phyloP scores from a whole-genome alignment of 2,797 vertebrate species.

The Sebastes oblongus region DNA sequence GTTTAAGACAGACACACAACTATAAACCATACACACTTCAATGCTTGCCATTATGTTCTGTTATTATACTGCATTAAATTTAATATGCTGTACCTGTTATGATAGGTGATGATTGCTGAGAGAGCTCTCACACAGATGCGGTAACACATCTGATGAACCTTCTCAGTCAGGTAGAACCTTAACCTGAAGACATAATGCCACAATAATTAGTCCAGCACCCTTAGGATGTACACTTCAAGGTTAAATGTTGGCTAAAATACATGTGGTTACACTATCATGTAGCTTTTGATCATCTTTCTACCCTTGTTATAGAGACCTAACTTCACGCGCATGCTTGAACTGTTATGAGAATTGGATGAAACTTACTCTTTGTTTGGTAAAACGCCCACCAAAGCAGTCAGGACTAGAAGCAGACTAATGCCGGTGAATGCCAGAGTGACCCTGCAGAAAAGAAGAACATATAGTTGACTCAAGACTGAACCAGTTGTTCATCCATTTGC shows the following conservation, averaged over 20 bases:
- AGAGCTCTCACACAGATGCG: constrained; percentile 90
- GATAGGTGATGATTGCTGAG: constrained; percentile 93
- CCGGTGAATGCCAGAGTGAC: constrained; percentile 90
- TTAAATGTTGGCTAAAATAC: no score
- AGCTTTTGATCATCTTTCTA: not conserved
- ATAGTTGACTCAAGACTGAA: not conserved
- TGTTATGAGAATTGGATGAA: not conserved
- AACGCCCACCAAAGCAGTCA: constrained; percentile 87
- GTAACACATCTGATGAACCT: constrained; percentile 92
- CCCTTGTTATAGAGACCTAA: not conserved
- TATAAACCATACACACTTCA: not conserved
- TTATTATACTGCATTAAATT: not conserved
- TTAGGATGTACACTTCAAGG: not conserved
- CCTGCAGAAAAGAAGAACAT: constrained; percentile 70
- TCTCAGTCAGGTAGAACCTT: constrained; percentile 90
- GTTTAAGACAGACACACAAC: not conserved
- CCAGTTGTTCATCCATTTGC: not conserved
- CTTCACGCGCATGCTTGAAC: not conserved
- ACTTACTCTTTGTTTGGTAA: constrained; percentile 88
- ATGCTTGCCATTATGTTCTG: not conserved
- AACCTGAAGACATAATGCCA: constrained; percentile 75
- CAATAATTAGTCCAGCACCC: not conserved
- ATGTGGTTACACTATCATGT: not conserved
- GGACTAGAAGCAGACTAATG: constrained; percentile 87
- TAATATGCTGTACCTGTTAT: constrained; percentile 84